Base-by-base conservation (phyloP, 2,113 vertebrate species). In the Dasyprocta punctata region DNA sequence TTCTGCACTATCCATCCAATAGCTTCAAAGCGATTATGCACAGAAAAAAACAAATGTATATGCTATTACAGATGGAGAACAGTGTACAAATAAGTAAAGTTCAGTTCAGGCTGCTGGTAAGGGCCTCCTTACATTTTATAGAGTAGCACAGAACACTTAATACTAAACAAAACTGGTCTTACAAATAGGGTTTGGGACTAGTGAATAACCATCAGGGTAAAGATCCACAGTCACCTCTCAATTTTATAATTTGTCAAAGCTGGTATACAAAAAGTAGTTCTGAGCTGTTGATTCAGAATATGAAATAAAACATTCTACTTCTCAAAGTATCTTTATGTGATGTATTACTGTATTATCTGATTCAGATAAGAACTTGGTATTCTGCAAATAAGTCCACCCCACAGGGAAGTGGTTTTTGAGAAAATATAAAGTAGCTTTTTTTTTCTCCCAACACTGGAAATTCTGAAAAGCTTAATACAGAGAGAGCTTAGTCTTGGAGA, bases 41-140 rank as follows among this genome's bases (percentile, higher is more conserved):
- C 65, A 89, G 86, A 96, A 89, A 83, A 91, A 95, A 97, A 54
- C 61, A 73, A 92, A 94, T 49, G 49, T 73, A 20, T 38, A 63
- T 16, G 54, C 16, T 56, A 92, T 63, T 38, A 38, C 52, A 75
- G 49, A 81, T 75, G 12, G 38, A 81, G 56, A 90, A 84, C 17
- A 69, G 22, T 41, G 22, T 8, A 26, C 22, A 19, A 56, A 52
- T 13, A 71, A n/a, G 61, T 41, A 93, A 26, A 89, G 89, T 17
- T 11, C 16, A 71, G 54, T 19, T 86, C 47, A 13, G 47, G 54
- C 63, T 80, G 78, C n/a, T 1, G 20, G 60, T 7, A 20, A 82
- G 33, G 24, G 85, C 67, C 20, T 52, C 28, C 33, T 61, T 69
- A 44, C 6, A 36, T 13, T 49, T 83, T 41, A 91, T 41, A 92